Evolutionary conservation across 2,888 invertebrate species (phyloP).

Genomic region (Erebia ligea): DNA sequence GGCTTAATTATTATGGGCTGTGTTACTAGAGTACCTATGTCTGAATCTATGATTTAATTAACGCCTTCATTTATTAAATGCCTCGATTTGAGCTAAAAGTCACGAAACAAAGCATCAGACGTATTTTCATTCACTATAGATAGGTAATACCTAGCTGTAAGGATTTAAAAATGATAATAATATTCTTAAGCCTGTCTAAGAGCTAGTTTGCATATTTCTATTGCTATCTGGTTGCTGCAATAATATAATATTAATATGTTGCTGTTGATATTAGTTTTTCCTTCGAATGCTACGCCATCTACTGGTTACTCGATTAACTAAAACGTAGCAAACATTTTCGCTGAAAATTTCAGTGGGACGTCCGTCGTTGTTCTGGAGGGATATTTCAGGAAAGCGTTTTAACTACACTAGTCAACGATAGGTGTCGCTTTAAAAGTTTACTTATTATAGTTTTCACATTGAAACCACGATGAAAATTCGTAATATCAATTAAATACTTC

Average conservation of each 20-base stretch:
- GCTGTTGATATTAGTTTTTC: neutral
- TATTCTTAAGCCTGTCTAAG: too few relatives aligned
- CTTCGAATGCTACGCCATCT: slow-evolving; percentile 22
- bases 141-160: too few relatives aligned
- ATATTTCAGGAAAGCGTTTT: neutral
- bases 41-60: too few relatives aligned
- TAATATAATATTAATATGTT: neutral
- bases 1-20: too few relatives aligned
- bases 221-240: neutral
- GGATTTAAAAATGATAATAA: too few relatives aligned
- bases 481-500: neutral
- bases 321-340: neutral
- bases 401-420: neutral
- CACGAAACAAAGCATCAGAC: too few relatives aligned
- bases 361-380: neutral
- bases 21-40: too few relatives aligned
- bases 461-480: neutral
- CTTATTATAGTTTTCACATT: neutral
- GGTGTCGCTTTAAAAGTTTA: slow-evolving; percentile 5
- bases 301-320: neutral
- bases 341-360: slow-evolving; percentile 1
- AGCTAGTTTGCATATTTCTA: too few relatives aligned
- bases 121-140: too few relatives aligned
- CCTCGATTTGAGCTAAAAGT: too few relatives aligned
- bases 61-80: too few relatives aligned